Evolutionary conservation across 2,797 vertebrate species (phyloP).

Genomic region (Tenualosa ilisha): DNA sequence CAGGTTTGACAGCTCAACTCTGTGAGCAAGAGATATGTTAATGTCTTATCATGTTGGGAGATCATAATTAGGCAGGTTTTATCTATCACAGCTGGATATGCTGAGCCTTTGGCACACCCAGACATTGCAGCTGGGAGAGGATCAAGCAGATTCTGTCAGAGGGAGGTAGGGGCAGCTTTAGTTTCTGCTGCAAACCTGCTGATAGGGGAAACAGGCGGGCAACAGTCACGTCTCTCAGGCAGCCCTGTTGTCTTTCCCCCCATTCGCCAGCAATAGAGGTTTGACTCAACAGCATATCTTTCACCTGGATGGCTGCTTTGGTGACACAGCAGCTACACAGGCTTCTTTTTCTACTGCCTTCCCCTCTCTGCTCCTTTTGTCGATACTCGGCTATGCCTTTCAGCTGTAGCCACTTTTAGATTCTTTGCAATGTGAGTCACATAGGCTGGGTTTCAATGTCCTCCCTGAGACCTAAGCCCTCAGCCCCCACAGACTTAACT

Average conservation of each 20-base stretch:
- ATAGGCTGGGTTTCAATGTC: not conserved
- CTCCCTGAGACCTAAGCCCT: no score
- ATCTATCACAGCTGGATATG: conserved; percentile 41
- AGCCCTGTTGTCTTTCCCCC: conserved; percentile 54
- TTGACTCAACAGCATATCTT: conserved; percentile 56
- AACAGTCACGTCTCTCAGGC: conserved; percentile 45
- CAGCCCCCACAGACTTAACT: no score
- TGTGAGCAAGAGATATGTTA: not conserved
- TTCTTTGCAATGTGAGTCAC: not conserved
- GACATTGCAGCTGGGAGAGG: conserved; percentile 50
- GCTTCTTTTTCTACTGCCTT: no score
- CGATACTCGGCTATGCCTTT: conserved; percentile 24
- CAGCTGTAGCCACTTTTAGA: not conserved
- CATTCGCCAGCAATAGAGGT: conserved; percentile 59
- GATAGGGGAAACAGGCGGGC: conserved; percentile 61
- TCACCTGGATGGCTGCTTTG: conserved; percentile 25
- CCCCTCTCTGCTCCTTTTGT: conserved; percentile 50
- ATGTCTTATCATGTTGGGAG: not conserved
- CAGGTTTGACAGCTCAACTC: not conserved
- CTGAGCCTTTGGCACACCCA: conserved; percentile 20
- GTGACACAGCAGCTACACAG: conserved; percentile 63
- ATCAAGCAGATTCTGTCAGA: conserved; percentile 61
- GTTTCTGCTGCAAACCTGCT: conserved; percentile 64
- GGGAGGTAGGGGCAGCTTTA: conserved; percentile 58
- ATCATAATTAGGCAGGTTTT: not conserved